Percentiles rank a stretch among this genome's conserved stretches.
Conservation (phyloP, 1,140 invertebrate species). For the Lasioglossum albipes region DNA sequence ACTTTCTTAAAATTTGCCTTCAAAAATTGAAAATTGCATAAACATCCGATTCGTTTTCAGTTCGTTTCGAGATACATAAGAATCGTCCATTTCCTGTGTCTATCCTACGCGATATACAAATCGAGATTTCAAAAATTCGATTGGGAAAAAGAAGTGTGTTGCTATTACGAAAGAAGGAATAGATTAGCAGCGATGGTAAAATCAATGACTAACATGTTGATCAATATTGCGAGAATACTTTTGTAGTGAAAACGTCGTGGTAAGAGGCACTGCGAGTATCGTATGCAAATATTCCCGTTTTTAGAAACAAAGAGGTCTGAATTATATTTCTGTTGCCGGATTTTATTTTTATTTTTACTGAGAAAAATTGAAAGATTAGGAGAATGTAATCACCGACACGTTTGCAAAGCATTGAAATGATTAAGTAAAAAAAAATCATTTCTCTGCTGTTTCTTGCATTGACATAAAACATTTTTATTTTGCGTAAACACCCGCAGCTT, state of each 20-base stretch:
- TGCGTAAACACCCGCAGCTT: neutral
- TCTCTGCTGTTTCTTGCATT: too few species aligned
- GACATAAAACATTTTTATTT: too few species aligned
- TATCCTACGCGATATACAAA: neutral
- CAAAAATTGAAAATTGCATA: too few species aligned
- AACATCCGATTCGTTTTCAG: too few species aligned
- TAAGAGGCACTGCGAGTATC: conserved; percentile 13
- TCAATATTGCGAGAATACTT: conserved; percentile 42
- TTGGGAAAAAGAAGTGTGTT: conserved; percentile 7
- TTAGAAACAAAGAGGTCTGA: conserved; percentile 14
- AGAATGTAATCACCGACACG: too few species aligned
- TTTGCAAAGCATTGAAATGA: too few species aligned
- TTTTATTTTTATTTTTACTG: too few species aligned
- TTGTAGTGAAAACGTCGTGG: conserved; percentile 14
- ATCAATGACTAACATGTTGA: conserved; percentile 39
- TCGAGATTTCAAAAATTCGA: neutral
- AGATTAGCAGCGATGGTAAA: conserved; percentile 24
- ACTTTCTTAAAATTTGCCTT: too few species aligned
- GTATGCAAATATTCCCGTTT: neutral
- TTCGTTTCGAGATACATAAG: neutral
- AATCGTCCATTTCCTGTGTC: too few species aligned
- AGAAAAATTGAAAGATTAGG: too few species aligned
- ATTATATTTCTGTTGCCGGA: neutral
- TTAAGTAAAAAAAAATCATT: too few species aligned
- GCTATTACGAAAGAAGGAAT: conserved; percentile 21